Evolutionary conservation across 2,113 vertebrate species (phyloP), one percentile per base, ranked within the genome.

Genomic region (Passer montanus): DNA sequence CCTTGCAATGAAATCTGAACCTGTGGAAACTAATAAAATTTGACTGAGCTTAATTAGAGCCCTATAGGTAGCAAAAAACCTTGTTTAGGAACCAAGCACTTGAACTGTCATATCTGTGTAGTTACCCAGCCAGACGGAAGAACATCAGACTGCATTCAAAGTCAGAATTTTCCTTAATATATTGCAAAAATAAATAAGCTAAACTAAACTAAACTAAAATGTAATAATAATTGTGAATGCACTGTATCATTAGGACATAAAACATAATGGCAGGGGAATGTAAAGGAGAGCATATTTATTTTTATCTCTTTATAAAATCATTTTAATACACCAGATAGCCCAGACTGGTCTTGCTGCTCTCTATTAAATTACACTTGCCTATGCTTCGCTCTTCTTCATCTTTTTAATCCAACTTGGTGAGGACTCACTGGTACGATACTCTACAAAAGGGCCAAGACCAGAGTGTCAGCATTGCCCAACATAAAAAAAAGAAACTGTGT

Each of bases 301-400:
- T 97, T 95, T 92, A 88, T 90, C 53, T 89, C 70, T 91, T 95
- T 94, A 73, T 91, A 74, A 96, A 96, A 93, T 93, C 33, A 89
- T 89, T 86, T 88, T 89, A 55, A 41, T 93, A 56, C 23, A 88
- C 41, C 47, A 92, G 82, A 73, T 78, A 95, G 63, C 87, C 97
- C 69, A 53, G 37, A 66, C 26, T 84, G 44, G 47, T 93, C 86
- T 95, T 95, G 37, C 35, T 82, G n/a, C 73, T 97, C 82, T 91
- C 87, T 91, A 63, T 94, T 52, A 92, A 88, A 94, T 94, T 81
- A 66, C 52, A n/a, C 89, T 96, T 94, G 49, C 81, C 62, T 87
- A 24, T 43, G 49, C 27, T 79, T 90, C 44, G 89, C 81, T 93
- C 43, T 35, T 75, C 63, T 90, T 41, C 74, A 39, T 77, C 64